Conservation (phyloP, 2,797 vertebrate genomes). For the Rhynchotus rufescens region DNA sequence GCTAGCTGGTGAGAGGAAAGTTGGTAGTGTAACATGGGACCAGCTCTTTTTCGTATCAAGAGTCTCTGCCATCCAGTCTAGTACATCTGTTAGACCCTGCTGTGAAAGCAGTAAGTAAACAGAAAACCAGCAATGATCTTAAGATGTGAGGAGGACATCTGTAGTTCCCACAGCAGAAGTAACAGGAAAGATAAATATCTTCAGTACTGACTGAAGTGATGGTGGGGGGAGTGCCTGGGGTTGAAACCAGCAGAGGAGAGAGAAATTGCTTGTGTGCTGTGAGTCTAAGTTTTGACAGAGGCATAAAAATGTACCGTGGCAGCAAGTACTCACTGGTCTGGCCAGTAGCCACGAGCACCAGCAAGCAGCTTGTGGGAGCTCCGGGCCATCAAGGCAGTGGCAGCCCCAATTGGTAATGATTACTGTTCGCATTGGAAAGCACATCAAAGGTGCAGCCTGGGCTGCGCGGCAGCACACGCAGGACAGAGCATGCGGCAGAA, state of each 20-base stretch:
- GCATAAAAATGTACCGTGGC: not conserved
- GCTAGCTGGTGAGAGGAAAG: not conserved
- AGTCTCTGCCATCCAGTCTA: not conserved
- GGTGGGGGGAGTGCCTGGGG: no score
- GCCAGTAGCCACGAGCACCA: fast-evolving
- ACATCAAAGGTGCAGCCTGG: not conserved
- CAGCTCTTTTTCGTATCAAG: not conserved
- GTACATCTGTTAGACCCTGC: not conserved
- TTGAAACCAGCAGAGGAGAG: not conserved
- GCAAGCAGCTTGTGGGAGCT: not conserved
- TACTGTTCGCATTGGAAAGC: not conserved
- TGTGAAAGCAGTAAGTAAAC: not conserved
- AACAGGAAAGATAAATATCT: not conserved
- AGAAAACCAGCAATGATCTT: not conserved
- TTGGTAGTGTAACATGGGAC: not conserved
- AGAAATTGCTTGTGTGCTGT: not conserved
- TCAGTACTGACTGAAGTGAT: not conserved
- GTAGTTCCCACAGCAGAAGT: not conserved
- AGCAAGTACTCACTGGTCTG: not conserved
- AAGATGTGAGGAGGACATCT: not conserved
- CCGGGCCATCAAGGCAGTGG: fast-evolving
- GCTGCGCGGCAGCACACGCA: not conserved
- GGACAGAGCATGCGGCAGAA: not conserved
- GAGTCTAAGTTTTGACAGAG: not conserved
- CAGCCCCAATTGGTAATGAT: not conserved